Base-by-base conservation (phyloP, 2,888 invertebrate species). In the Pachycephus smyrnensis region DNA sequence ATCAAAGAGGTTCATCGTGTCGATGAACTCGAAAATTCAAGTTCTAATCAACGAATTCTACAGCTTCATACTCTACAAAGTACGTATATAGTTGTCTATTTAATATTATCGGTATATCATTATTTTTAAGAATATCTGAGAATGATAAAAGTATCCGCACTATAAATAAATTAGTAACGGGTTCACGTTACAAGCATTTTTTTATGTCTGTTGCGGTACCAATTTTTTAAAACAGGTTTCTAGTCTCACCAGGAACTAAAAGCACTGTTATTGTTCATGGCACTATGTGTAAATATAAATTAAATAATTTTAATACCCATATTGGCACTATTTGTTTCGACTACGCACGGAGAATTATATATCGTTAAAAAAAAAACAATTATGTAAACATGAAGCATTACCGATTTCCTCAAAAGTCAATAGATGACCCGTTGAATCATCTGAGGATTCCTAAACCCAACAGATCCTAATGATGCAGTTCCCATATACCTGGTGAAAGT, bases 381-480 rank as follows among this genome's bases (percentile, higher is more conserved):
- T 15, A 23, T 55, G 15, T 9, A 1, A 15, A 55, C 55, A 55
- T 23, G 23, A 23, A 4, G 55, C 2, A 55, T 15, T 6, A 23
- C 23, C 6, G 55, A 55, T 55, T 55, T 55, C 23, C 4, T 55
- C 15, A 55, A 55, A 35, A 35, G 35, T 35, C 1, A 35, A 3
- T 1, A 23, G 55, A 55, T 23, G 9, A 55, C 23, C 23, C 55
- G 55, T 55, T 55, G 23, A 40, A 40, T 40, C 23, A 23, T 40
- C 40, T 23, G 6, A 23, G 40, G 40, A 23, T 40, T 40, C 1
- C 40, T 71, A 6, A 32, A 30, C 71, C 12, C 71, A 32, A 15
- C 3, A 73, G 69, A 78, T 78, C 40, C 68, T 35, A 68, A 55
- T 68, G 37, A 73, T 73, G 68, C 73, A 76, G 40, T 73, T 15